Percentiles rank a stretch among this genome's conserved stretches.
Conservation (phyloP, 1,140 invertebrate species). For the Latrodectus geometricus region DNA sequence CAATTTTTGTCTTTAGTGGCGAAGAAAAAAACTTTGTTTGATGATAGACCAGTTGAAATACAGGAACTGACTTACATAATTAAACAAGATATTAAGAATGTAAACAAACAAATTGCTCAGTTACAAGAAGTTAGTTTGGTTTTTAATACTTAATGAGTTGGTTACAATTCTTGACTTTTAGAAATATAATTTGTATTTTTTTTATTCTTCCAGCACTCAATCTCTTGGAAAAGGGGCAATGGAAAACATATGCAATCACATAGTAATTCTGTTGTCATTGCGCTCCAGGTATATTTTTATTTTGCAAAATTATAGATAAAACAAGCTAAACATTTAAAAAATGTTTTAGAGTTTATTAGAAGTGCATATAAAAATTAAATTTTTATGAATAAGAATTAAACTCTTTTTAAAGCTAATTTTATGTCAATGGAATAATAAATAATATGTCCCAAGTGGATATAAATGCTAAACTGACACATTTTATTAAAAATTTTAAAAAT, state of each 20-base stretch:
- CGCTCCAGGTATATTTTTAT: slow-evolving; percentile 75
- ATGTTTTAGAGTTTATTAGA: too few species aligned
- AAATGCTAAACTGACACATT: too few species aligned
- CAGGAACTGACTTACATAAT: slow-evolving; percentile 98
- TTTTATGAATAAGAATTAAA: too few species aligned
- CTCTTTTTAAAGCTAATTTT: too few species aligned
- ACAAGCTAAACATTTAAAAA: too few species aligned
- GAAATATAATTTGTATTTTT: slow-evolving; percentile 12
- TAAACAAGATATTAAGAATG: slow-evolving; percentile 92
- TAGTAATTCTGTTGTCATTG: slow-evolving; percentile 94
- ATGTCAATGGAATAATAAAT: too few species aligned
- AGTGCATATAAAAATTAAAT: too few species aligned
- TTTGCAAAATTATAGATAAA: too few species aligned
- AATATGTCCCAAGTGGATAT: too few species aligned
- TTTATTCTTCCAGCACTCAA: slow-evolving; percentile 66
- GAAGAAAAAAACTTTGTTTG: slow-evolving; percentile 96
- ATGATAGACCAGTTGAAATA: slow-evolving; percentile 94
- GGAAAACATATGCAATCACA: slow-evolving; percentile 90
- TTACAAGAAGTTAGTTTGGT: slow-evolving; percentile 69
- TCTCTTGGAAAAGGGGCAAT: slow-evolving; percentile 71
- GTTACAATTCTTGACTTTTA: not conserved
- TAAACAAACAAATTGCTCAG: slow-evolving; percentile 95
- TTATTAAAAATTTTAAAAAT: too few species aligned
- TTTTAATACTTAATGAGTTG: not conserved
- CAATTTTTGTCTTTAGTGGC: slow-evolving; percentile 80